Conservation (phyloP, 2,113 vertebrate genomes). For the Halcyon senegalensis region DNA sequence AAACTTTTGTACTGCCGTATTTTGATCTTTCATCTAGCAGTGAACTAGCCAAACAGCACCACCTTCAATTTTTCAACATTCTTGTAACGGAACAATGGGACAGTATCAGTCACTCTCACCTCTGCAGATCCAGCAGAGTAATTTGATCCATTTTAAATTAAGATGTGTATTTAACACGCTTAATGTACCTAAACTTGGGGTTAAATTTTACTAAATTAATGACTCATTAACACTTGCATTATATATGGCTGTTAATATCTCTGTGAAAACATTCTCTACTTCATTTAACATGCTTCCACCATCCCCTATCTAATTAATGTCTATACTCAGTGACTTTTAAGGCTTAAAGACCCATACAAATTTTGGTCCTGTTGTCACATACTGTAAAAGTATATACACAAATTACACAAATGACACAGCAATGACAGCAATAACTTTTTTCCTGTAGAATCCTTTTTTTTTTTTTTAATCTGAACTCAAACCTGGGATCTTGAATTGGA, state of each 20-base stretch:
- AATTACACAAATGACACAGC: neutral
- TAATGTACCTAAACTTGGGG: neutral
- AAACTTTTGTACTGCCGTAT: neutral
- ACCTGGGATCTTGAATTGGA: neutral
- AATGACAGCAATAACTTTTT: neutral
- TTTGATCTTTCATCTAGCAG: neutral
- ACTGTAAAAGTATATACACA: neutral
- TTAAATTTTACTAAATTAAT: conserved; percentile 30
- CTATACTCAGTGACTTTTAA: neutral
- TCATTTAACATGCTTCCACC: neutral
- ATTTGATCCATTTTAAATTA: conserved; percentile 29
- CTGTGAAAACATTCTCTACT: neutral
- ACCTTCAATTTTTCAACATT: neutral
- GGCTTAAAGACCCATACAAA: neutral
- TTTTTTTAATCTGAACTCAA: neutral
- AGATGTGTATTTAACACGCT: neutral
- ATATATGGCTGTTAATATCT: neutral
- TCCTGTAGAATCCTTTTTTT: neutral
- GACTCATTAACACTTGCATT: conserved; percentile 23
- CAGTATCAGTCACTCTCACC: neutral
- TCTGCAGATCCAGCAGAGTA: neutral
- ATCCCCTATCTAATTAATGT: neutral
- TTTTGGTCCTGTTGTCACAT: neutral
- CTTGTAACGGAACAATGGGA: neutral
- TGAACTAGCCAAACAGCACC: neutral